Conservation (phyloP, 2,888 invertebrate genomes). For the Liodrosophila aerea region DNA sequence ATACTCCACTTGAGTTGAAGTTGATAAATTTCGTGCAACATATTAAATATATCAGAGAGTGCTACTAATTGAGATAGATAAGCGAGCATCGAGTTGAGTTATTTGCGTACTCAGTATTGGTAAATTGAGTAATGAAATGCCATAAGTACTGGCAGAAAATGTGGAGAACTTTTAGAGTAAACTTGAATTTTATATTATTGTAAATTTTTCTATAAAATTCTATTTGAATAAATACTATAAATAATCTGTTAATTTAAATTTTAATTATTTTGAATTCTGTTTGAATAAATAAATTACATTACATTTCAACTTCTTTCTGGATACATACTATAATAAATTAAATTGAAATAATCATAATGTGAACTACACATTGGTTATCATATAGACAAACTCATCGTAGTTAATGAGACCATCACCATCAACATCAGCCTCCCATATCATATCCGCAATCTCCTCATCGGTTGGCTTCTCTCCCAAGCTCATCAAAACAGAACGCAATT, state of each 20-base stretch:
- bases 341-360: no score
- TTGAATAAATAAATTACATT: no score
- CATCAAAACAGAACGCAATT: constrained; percentile 98
- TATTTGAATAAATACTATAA: no score
- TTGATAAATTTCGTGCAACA: constrained; percentile 5
- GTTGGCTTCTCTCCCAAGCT: constrained; percentile 99
- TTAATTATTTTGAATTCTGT: no score
- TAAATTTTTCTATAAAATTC: no score
- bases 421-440: constrained; percentile 99
- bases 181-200: no score
- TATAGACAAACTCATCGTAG: constrained; percentile 92
- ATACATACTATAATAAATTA: no score
- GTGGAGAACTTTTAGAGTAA: no score
- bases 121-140: constrained; percentile 2
- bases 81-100: constrained; percentile 6
- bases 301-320: no score
- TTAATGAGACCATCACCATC: constrained; percentile 97
- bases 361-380: no score
- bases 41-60: constrained; percentile 23
- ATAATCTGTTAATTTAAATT: no score
- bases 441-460: constrained; percentile 99
- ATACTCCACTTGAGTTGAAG: constrained; percentile 11
- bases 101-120: not conserved
- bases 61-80: constrained; percentile 23
- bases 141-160: not conserved